These are phyloP conservation scores for Helarctos malayanus DNA, from an alignment of 2,797 vertebrate genomes.

Conservation along the genomic window DNA sequence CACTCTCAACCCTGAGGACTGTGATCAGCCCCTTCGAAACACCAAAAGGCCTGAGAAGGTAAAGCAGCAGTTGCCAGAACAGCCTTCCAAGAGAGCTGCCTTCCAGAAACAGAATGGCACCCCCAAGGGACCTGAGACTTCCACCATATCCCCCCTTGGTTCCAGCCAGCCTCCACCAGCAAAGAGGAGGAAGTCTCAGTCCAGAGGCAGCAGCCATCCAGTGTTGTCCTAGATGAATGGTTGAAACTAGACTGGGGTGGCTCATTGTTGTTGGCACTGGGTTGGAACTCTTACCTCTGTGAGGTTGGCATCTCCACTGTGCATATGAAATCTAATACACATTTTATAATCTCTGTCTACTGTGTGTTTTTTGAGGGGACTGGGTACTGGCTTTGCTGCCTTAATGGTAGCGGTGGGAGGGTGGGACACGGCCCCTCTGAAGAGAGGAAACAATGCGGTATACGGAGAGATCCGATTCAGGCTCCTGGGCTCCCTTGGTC, in stretches of 20 bases:
- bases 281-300: background rate
- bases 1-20: conserved; percentile 20
- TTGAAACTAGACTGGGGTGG: background rate
- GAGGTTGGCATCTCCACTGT: background rate
- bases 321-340: conserved; percentile 72
- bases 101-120: conserved; percentile 77
- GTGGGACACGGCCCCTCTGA: background rate
- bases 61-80: conserved; percentile 34
- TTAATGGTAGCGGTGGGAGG: background rate
- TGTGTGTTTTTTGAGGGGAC: conserved; percentile 56
- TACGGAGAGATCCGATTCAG: background rate
- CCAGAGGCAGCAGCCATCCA: background rate
- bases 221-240: background rate
- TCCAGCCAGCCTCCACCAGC: conserved; percentile 61
- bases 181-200: conserved; percentile 82
- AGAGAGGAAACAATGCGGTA: background rate
- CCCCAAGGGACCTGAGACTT: conserved; percentile 34
- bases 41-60: conserved; percentile 54
- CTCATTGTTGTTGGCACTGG: background rate
- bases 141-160: background rate
- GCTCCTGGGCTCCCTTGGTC: background rate
- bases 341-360: background rate
- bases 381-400: background rate
- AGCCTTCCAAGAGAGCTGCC: conserved; percentile 60
- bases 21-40: rapidly evolving